These are phyloP conservation scores for Odocoileus hemionus DNA, from an alignment of 2,113 vertebrate species.

Conservation along the genomic window DNA sequence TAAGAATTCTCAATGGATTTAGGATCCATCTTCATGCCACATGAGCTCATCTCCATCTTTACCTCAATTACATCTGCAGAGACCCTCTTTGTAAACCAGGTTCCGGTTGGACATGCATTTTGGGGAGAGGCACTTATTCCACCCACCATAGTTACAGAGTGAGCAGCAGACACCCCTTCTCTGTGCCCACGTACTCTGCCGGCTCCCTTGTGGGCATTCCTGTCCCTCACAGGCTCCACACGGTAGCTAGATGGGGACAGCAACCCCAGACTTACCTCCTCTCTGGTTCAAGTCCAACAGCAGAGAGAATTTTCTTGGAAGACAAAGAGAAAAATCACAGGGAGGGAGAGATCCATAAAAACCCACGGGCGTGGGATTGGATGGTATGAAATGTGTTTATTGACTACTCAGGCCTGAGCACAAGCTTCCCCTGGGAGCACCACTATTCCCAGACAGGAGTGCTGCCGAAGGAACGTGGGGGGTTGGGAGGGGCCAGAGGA, in stretches of 20 bases:
- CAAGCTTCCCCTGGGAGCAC: background rate
- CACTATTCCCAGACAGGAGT: background rate
- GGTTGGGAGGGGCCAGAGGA: rapidly evolving
- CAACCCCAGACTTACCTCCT: background rate
- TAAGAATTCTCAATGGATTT: background rate
- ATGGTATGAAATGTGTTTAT: too few relatives aligned
- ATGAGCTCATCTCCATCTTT: background rate
- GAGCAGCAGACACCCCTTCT: background rate
- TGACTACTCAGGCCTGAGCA: background rate
- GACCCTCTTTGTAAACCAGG: background rate
- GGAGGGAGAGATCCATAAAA: background rate
- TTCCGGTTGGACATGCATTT: background rate
- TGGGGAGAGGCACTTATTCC: background rate
- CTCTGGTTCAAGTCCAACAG: background rate
- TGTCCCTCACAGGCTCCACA: background rate
- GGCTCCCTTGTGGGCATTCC: too few relatives aligned
- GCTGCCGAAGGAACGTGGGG: too few relatives aligned
- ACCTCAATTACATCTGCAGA: background rate
- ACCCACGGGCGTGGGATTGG: rapidly evolving
- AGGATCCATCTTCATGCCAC: too few relatives aligned
- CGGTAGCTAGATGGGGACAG: background rate
- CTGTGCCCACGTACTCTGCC: rapidly evolving
- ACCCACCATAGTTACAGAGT: background rate
- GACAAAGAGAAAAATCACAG: background rate
- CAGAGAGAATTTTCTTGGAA: background rate